Conservation (phyloP, 2,888 invertebrate species). For the Cheilosia urbana region DNA sequence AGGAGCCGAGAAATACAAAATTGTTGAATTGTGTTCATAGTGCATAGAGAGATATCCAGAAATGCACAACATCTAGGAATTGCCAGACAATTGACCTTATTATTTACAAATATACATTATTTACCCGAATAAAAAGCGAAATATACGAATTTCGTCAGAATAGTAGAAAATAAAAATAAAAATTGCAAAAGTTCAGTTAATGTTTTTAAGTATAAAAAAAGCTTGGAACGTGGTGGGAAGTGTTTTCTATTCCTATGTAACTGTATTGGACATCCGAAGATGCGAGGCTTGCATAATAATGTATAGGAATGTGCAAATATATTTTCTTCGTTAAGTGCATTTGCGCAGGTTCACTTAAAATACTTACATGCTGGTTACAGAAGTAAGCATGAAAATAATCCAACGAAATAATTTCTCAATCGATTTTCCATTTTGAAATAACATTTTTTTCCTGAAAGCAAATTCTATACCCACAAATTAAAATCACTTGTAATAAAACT, state of each 20-base stretch:
- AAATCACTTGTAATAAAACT: no score
- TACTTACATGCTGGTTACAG: constrained; percentile 10
- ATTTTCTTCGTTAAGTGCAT: constrained; percentile 29
- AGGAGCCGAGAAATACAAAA: no score
- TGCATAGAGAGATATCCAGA: no score
- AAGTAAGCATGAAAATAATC: constrained; percentile 17
- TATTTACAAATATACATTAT: no score
- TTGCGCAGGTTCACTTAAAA: constrained; percentile 30
- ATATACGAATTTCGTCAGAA: background rate
- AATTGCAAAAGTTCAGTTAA: background rate
- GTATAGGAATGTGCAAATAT: constrained; percentile 6
- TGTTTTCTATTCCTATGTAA: background rate
- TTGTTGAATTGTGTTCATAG: no score
- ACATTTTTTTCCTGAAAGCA: constrained; percentile 61
- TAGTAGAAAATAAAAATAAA: background rate
- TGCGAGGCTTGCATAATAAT: background rate
- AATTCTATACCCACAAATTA: background rate
- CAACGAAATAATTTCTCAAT: constrained; percentile 54
- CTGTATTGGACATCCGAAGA: background rate
- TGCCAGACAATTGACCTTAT: no score
- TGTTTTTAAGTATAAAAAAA: background rate
- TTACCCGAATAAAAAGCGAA: no score
- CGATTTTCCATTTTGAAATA: constrained; percentile 37
- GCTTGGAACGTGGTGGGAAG: constrained; percentile 1
- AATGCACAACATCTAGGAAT: no score